Percentiles rank a stretch among this genome's conserved stretches.
phyloP scores from a whole-genome alignment of 2,888 invertebrate genomes.

The Mellilla xanthometata region DNA sequence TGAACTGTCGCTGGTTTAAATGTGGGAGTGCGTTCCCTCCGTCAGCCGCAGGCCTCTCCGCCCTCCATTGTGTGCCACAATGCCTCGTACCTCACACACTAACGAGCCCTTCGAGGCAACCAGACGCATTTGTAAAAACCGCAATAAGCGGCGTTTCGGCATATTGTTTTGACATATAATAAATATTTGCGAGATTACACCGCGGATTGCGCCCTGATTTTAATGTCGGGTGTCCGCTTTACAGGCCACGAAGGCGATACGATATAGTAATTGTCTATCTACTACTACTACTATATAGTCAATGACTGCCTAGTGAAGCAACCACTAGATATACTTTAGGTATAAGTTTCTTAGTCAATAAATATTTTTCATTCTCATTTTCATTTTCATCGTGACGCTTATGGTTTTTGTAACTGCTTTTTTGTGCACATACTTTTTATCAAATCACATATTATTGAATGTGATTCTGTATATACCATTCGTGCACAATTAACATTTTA shows the following conservation, averaged over 20 bases:
- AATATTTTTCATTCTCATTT: too few relatives aligned
- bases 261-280: background rate
- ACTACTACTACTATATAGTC: too few relatives aligned
- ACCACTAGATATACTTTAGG: too few relatives aligned
- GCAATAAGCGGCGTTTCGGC: conserved; percentile 80
- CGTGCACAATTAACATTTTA: too few relatives aligned
- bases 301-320: too few relatives aligned
- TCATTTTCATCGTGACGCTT: too few relatives aligned
- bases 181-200: conserved; percentile 80
- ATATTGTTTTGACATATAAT: conserved; percentile 83
- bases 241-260: background rate
- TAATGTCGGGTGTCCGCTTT: conserved; percentile 51
- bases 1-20: conserved; percentile 66
- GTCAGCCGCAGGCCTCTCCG: conserved; percentile 64
- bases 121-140: conserved; percentile 81
- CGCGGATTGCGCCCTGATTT: conserved; percentile 68
- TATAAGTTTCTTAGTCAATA: too few relatives aligned
- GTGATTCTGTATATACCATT: too few relatives aligned
- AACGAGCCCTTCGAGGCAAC: conserved; percentile 77
- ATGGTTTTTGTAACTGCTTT: too few relatives aligned
- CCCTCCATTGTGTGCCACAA: conserved; percentile 76
- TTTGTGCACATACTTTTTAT: too few relatives aligned
- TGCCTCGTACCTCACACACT: conserved; percentile 78
- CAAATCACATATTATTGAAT: too few relatives aligned
- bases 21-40: conserved; percentile 57